Evolutionary conservation across 2,113 vertebrate species (phyloP).

Genomic region (Monopterus albus): DNA sequence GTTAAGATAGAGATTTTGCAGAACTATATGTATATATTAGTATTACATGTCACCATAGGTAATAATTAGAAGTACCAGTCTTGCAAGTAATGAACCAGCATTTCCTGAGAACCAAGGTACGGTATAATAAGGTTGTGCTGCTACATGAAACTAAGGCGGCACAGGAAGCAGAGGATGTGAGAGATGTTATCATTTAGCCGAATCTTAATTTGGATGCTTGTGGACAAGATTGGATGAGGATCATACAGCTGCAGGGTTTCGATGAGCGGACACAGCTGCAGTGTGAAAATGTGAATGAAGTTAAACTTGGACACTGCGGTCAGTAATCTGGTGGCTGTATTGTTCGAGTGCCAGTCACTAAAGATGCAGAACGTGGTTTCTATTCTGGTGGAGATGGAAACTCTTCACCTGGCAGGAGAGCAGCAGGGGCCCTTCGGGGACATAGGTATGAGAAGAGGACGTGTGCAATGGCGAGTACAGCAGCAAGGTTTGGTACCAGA

Average conservation of each 20-base stretch:
- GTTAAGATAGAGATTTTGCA: background rate
- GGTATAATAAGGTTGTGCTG: background rate
- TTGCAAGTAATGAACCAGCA: constrained; percentile 1
- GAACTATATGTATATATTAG: background rate
- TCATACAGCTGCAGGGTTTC: constrained; percentile 63
- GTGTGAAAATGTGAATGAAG: constrained; percentile 56
- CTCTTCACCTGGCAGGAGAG: constrained; percentile 46
- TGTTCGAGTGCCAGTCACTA: constrained; percentile 27
- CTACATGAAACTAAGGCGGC: background rate
- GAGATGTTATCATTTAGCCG: constrained; percentile 29
- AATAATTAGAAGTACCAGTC: constrained; percentile 4
- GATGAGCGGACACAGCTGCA: constrained; percentile 66
- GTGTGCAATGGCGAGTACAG: background rate
- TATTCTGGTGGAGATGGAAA: constrained; percentile 21
- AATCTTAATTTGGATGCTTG: constrained; percentile 50
- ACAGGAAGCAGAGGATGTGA: constrained; percentile 29
- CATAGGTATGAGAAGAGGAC: background rate
- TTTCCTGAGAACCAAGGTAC: background rate
- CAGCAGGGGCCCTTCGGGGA: constrained; percentile 3
- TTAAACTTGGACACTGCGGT: constrained; percentile 57
- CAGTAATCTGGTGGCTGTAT: constrained; percentile 46
- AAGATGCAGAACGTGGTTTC: constrained; percentile 32
- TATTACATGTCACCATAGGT: background rate
- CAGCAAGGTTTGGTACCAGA: background rate
- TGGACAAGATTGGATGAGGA: constrained; percentile 49